Conservation (phyloP, 2,113 vertebrate genomes). For the Festucalex cinctus region DNA sequence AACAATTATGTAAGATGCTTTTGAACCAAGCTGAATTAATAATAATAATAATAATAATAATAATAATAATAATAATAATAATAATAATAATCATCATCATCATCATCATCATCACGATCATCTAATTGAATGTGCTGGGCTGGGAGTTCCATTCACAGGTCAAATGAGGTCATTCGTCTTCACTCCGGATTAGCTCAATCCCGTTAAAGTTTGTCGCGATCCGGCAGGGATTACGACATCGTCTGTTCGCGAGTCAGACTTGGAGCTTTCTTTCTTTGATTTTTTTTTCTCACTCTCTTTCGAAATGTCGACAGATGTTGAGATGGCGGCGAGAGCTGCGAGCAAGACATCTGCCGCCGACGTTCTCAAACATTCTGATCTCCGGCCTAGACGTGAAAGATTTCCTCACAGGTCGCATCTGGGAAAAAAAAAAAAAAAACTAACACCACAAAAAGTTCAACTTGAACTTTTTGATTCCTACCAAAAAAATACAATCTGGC, state of each 20-base stretch:
- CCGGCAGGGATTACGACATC: constrained; percentile 30
- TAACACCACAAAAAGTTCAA: neutral
- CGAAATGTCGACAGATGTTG: constrained; percentile 32
- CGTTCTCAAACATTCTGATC: constrained; percentile 10
- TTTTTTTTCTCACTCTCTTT: too few relatives aligned
- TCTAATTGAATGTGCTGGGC: neutral
- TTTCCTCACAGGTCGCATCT: neutral
- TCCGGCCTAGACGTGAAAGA: neutral
- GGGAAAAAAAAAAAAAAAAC: too few relatives aligned
- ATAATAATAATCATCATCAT: too few relatives aligned
- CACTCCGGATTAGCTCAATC: constrained; percentile 28
- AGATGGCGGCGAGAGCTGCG: constrained; percentile 17
- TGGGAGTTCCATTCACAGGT: neutral
- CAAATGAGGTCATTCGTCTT: constrained; percentile 28
- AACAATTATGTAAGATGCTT: too few relatives aligned
- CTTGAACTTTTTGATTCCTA: neutral
- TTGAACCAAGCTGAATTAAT: too few relatives aligned
- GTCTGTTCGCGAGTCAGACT: constrained; percentile 9
- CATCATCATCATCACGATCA: too few relatives aligned
- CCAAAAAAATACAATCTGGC: too few relatives aligned
- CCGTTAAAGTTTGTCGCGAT: constrained; percentile 36
- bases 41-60: too few relatives aligned
- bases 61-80: too few relatives aligned
- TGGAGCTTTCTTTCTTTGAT: neutral
- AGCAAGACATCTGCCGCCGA: constrained; percentile 20